Evolutionary conservation across 2,797 vertebrate genomes (phyloP).

Genomic region (Gymnocypris eckloni): DNA sequence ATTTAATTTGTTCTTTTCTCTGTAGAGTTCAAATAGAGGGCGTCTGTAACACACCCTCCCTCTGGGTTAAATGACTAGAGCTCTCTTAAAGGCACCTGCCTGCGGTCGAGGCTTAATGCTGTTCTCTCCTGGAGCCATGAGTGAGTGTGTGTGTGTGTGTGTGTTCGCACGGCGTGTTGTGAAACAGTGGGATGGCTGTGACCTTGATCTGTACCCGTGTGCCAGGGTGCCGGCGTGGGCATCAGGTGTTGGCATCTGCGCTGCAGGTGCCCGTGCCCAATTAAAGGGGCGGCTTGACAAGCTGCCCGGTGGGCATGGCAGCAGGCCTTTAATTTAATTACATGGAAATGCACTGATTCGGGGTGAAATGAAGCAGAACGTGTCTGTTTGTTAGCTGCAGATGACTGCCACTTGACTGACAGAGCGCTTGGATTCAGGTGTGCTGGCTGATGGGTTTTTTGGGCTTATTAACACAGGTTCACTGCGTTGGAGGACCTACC

Average conservation of each 20-base stretch:
- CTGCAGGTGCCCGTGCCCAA: conserved; percentile 41
- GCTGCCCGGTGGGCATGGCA: conserved; percentile 52
- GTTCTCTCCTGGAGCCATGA: not conserved
- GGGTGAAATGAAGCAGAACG: conserved; percentile 64
- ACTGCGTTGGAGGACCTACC: conserved; percentile 7
- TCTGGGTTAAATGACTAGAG: not conserved
- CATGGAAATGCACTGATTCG: conserved; percentile 58
- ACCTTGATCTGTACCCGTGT: conserved; percentile 27
- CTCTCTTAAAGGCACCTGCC: not conserved
- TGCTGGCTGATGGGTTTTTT: conserved; percentile 10
- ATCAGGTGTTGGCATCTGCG: conserved; percentile 47
- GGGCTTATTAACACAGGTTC: conserved; percentile 4
- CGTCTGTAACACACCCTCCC: conserved; percentile 1
- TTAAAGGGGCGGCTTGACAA: conserved; percentile 50
- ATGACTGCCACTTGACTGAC: conserved; percentile 33
- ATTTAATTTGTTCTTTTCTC: too few species aligned
- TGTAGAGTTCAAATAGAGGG: not conserved
- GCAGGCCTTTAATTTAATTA: conserved; percentile 64
- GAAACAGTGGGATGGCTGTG: not conserved
- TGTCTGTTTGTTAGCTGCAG: conserved; percentile 57
- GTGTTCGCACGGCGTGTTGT: not conserved
- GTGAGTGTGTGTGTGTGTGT: not conserved
- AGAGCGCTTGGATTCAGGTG: conserved; percentile 6
- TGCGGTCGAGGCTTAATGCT: not conserved
- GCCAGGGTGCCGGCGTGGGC: conserved; percentile 9